Base-by-base conservation (phyloP, 2,888 invertebrate species). In the Leptinotarsa peninsularis region DNA sequence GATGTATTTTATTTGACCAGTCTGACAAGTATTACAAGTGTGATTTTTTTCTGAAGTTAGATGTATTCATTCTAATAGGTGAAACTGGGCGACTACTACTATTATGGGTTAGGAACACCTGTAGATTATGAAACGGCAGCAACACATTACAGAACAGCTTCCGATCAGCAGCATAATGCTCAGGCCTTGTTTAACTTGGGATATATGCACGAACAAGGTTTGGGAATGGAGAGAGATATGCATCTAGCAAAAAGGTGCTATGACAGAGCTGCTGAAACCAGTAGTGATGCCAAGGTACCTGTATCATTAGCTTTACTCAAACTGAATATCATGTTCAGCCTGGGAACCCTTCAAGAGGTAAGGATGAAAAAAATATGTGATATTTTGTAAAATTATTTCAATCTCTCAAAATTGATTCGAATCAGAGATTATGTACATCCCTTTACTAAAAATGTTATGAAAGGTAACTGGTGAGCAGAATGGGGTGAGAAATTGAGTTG, bases 181-280 rank as follows among this genome's bases (percentile, higher is more conserved):
- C 89, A 99, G 88, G 99, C 99, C 4, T 98, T 98, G 93, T 99
- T 99, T 89, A 99, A 99, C 90, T 91, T 99, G 79, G 99, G 98
- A 33, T 99, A 98, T 89, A 99, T 99, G 99, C 98, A 99, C 89
- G 98, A 99, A 89, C 95, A 96, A 81, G 99, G 99, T 0, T 90
- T 98, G 33, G 99, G 99, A 10, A 94, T 99, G 89, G 90, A 92
- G 10, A 91, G 91, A 73, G 95, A 99, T 90, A 93, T 97, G 85
- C 97, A 99, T 90, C 90, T 99, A 76, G 99, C 99, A 43, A 99
- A 99, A 90, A 92, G 99, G 43, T 86, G 86, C 69, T 99, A 99
- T 90, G 99, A 99, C 90, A 92, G 96, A 88, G 98, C 98, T 1
- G 96, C 96, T 0, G 96, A 98, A 87, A 95, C 97, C 0, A 96